Evolutionary conservation across 1,140 invertebrate species (phyloP), one percentile per base, ranked within the genome.

Genomic region (Eurosta solidaginis): DNA sequence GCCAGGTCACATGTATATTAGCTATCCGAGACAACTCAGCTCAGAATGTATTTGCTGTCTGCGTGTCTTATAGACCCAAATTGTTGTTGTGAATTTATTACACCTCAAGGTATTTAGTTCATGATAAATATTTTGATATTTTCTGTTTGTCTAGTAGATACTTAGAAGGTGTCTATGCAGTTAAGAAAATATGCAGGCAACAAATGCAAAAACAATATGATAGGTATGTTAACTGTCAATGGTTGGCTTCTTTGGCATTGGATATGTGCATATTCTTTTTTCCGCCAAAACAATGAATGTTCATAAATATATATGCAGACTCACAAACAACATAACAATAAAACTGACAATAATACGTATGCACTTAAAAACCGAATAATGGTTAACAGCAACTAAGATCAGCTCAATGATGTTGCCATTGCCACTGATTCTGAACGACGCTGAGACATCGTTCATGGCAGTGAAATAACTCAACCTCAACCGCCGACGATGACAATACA

Each of bases 361-460:
- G n/a, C n/a, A n/a, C n/a, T n/a, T n/a, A 68, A 40, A 17, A 33
- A 9, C 59, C 20, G 59, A 36, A 68, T 68, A 68, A 68, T 68
- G 59, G 59, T 68, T 40, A 68, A 9, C 59, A 20, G 27, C 12
- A 40, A n/a, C 33, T 29, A 9, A 6, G 14, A 42, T n/a, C n/a
- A n/a, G n/a, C n/a, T n/a, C n/a, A n/a, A n/a, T n/a, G n/a, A n/a
- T 68, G 36, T 68, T 42, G 36, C 59, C 40, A 0, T 7, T 59
- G 27, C 12, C 22, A 10, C 27, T 54, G 54, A 9, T 29, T 14
- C 20, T 63, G 59, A 14, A 40, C 40, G 59, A 17, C n/a, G 27
- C 14, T 59, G 54, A 59, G 54, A 59, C 54, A 29, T 59, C 54
- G 54, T 17, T 59, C 54, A 36, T 59, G 54, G 33, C 54, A 59